phyloP scores from a whole-genome alignment of 2,888 invertebrate species.

The Pinctada fucata region DNA sequence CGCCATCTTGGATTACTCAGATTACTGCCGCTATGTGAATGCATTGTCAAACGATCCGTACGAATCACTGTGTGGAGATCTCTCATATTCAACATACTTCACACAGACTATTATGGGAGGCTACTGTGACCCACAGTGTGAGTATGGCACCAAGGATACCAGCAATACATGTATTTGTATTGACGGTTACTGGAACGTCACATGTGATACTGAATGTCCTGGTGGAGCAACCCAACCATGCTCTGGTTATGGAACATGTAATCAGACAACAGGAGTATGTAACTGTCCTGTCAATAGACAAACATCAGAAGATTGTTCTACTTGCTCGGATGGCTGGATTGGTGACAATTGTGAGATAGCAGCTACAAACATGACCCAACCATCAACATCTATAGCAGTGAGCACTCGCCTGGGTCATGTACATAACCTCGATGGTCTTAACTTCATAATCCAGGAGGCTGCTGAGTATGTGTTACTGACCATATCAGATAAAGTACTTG shows the following conservation, averaged over 20 bases:
- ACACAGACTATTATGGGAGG: conserved; percentile 40
- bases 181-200: conserved; percentile 53
- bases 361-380: conserved; percentile 19
- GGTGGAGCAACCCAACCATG: conserved; percentile 58
- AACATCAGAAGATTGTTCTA: conserved; percentile 51
- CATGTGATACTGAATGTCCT: conserved; percentile 58
- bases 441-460: conserved; percentile 43
- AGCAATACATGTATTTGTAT: conserved; percentile 48
- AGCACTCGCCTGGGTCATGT: conserved; percentile 51
- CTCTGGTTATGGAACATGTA: conserved; percentile 60
- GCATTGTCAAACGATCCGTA: conserved; percentile 50
- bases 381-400: conserved; percentile 32
- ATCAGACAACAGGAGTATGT: conserved; percentile 52
- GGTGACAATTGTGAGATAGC: conserved; percentile 56
- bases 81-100: conserved; percentile 32
- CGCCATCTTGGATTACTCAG: conserved; percentile 47
- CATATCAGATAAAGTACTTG: conserved; percentile 46
- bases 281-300: conserved; percentile 56
- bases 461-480: conserved; percentile 55
- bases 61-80: conserved; percentile 49
- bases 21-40: conserved; percentile 54
- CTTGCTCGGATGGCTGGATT: conserved; percentile 57
- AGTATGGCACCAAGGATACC: conserved; percentile 43
- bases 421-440: conserved; percentile 55
- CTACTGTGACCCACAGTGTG: conserved; percentile 45